Evolutionary conservation across 2,888 invertebrate species (phyloP).

Genomic region (Amiota mariae): DNA sequence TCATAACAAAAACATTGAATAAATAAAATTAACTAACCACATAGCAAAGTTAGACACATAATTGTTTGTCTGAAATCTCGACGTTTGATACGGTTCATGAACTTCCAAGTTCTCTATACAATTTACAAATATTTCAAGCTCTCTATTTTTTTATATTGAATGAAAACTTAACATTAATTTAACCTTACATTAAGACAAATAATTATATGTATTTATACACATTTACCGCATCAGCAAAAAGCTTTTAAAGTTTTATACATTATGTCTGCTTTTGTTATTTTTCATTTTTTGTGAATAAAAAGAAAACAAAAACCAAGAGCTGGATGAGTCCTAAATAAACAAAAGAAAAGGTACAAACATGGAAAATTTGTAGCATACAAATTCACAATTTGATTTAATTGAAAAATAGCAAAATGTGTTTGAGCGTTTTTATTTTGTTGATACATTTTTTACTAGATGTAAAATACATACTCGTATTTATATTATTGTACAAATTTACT

Average conservation of each 20-base stretch:
- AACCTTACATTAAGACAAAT: background rate
- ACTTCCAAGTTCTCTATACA: no score
- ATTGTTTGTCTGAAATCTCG: no score
- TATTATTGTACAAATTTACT: no score
- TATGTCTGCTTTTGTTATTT: slow-evolving; percentile 35
- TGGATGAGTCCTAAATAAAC: slow-evolving; percentile 68
- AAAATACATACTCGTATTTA: no score
- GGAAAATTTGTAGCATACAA: slow-evolving; percentile 45
- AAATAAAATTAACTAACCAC: no score
- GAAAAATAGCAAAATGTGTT: slow-evolving; percentile 56
- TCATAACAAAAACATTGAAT: no score
- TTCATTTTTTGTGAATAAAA: slow-evolving; percentile 50
- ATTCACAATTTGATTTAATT: slow-evolving; percentile 67
- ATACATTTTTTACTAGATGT: background rate
- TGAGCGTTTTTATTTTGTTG: background rate
- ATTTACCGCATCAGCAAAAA: slow-evolving; percentile 3
- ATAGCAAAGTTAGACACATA: no score
- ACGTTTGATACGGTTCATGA: no score
- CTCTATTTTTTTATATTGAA: no score
- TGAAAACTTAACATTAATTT: background rate
- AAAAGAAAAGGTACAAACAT: slow-evolving; percentile 44
- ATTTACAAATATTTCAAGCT: no score
- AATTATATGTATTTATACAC: slow-evolving; percentile 28
- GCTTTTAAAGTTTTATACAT: slow-evolving; percentile 10
- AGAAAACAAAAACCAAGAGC: slow-evolving; percentile 38